Base-by-base conservation (phyloP, 2,113 vertebrate species). In the Stegastes partitus region DNA sequence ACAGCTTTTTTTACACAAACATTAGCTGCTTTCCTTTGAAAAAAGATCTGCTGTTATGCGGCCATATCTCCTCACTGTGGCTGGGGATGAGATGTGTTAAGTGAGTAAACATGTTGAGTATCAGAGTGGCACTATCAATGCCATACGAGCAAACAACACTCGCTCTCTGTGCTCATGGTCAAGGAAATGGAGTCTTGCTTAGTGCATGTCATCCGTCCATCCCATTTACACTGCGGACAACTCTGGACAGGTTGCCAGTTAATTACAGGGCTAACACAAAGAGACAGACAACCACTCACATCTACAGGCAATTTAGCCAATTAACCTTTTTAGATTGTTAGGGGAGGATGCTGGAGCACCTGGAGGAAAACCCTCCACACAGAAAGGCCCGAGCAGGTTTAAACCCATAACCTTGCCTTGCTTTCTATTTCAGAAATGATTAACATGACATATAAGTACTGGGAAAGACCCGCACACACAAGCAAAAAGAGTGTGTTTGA, bases 401-500 rank as follows among this genome's bases (percentile, higher is more conserved):
- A 31, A 31, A 31, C 28, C 28, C 28, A 31, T 4, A 7, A 31
- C 31, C 31, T 34, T 34, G 31, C 31, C 31, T 34, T 1, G 8
- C 31, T 34, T 2, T 34, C 9, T 34, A 9, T 34, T 34, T 34
- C 31, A 34, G 31, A 34, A 34, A 34, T 34, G 26, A 28, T 28
- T 3, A 28, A 28, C 26, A 31, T 2, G 5, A 31, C 5, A 31
- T 6, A 31, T 4, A 31, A 31, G 28, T 31, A n/a, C n/a, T n/a
- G n/a, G n/a, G n/a, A n/a, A n/a, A n/a, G n/a, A 39, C 37, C 3
- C 37, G 8, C 37, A 39, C 11, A 26, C 25, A 8, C 25, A 59
- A 23, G 44, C 16, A 34, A 2, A 10, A 21, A 59, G 66, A 26
- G 61, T 37, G 26, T 34, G 19, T 57, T 76, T 74, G 69, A 85